These are phyloP conservation scores for Caenorhabditis sp. DNA, from an alignment of 2,888 invertebrate genomes.

Conservation along the genomic window DNA sequence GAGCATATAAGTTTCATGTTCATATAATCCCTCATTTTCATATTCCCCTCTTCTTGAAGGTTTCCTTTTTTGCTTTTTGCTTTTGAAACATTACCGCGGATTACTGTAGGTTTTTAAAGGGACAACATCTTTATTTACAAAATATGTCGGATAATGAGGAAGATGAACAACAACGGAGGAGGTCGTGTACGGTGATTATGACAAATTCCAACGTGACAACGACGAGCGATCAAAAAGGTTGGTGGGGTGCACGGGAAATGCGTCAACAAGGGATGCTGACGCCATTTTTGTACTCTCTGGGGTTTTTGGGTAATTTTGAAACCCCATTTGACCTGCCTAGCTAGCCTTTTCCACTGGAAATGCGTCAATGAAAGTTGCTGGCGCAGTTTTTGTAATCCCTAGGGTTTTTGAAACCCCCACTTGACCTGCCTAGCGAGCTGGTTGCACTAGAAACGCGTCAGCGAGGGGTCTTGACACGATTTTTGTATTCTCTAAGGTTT, in stretches of 20 bases:
- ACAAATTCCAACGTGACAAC: conserved; percentile 3
- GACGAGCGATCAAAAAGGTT: neutral
- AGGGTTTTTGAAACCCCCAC: too few species aligned
- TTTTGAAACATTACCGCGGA: neutral
- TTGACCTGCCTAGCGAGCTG: too few species aligned
- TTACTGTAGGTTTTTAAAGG: neutral
- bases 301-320: too few species aligned
- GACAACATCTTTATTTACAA: neutral
- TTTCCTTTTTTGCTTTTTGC: neutral
- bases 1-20: neutral
- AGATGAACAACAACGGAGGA: conserved; percentile 8
- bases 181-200: conserved; percentile 37
- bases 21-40: neutral
- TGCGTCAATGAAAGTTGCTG: too few species aligned
- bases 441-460: too few species aligned
- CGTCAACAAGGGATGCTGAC: too few species aligned
- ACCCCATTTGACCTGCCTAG: too few species aligned
- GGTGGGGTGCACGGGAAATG: neutral
- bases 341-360: too few species aligned
- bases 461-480: too few species aligned
- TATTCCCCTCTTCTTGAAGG: neutral
- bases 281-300: too few species aligned
- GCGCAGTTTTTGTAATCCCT: too few species aligned
- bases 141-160: neutral
- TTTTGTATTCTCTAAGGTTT: too few species aligned